Evolutionary conservation across 23 tunicate genomes (phyloP), one percentile per base, ranked within the genome.

Genomic region (Styela clava): DNA sequence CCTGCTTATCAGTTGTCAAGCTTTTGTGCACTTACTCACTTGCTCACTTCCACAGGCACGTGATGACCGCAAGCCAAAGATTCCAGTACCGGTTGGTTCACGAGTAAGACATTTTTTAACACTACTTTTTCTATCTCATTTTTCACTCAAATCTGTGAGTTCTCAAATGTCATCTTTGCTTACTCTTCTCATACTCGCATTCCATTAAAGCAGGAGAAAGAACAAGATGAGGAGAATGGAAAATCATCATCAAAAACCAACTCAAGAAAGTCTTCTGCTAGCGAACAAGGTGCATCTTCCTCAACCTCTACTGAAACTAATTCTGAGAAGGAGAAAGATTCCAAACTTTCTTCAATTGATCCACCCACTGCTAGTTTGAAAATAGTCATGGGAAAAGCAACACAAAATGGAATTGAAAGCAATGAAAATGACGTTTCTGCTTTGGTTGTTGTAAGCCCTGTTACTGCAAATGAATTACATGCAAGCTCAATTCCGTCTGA

Each of bases 31-130:
- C 29, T 44, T 44, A 18, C 26, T 79, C 34, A 21, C 26, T 26
- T 0, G 31, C 61, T 26, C 21, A 61, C 1, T 67, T 69, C 68
- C 70, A 34, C 72, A 89, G 95, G 89, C 85, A 28, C 79, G 84
- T 65, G 89, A 90, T 82, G 95, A 90, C 52, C 74, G 63, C 35
- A 20, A 82, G 7, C 95, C 95, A 16, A 90, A 90, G 34, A 68
- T 85, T 7, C 95, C 95, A 19, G 74, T 80, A 31, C 74, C 87
- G 16, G 74, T 44, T 52, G 81, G 35, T 23, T 21, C 81, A n/a
- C 65, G 64, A 76, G 81, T 76, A 76, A 76, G 81, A 36, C 56
- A 24, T 22, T 21, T 33, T 34, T 18, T 22, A 21, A 22, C 26
- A 19, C 24, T 69, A 19, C 74, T 69, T 68, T 69, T 27, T 69